Conservation (phyloP, 2,797 vertebrate genomes). For the Chrosomus eos region DNA sequence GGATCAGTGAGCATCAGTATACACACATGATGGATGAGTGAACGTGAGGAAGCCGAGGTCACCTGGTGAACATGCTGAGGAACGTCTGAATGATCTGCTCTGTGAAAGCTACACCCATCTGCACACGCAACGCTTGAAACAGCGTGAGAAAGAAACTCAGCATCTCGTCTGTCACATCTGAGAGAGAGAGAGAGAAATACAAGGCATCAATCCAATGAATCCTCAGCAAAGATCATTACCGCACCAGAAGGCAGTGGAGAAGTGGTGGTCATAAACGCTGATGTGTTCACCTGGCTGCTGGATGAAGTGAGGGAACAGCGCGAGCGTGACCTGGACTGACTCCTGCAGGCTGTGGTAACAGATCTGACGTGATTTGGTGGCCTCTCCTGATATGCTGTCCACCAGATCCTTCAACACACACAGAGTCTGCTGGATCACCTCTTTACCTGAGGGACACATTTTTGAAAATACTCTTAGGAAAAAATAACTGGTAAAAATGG, state of each 20-base stretch:
- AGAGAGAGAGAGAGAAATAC: slow-evolving; percentile 40
- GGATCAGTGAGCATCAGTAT: not conserved
- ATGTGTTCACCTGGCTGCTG: slow-evolving; percentile 90
- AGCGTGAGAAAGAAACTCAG: slow-evolving; percentile 97
- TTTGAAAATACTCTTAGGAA: not conserved
- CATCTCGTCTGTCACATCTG: slow-evolving; percentile 97
- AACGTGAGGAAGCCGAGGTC: not conserved
- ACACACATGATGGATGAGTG: not conserved
- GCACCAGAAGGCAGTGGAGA: not conserved
- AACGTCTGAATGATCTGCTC: slow-evolving; percentile 98
- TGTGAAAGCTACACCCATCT: slow-evolving; percentile 97
- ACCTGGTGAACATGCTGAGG: slow-evolving; percentile 98
- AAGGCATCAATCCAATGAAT: too few species aligned
- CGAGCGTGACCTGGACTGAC: slow-evolving; percentile 94
- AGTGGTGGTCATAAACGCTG: not conserved
- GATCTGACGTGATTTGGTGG: slow-evolving; percentile 97
- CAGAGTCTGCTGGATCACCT: slow-evolving; percentile 91
- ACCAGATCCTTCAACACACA: slow-evolving; percentile 91
- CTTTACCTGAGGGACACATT: slow-evolving; percentile 80
- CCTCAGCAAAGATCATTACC: not conserved
- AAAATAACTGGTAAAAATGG: too few species aligned
- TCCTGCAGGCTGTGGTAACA: slow-evolving; percentile 98
- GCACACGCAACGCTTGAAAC: slow-evolving; percentile 94
- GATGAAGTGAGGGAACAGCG: slow-evolving; percentile 94
- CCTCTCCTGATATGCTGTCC: slow-evolving; percentile 92